A percentile compares a stretch with the other conserved stretches of the same genome.
Evolutionary conservation across 1,140 invertebrate species (phyloP).

Genomic region (Cydia fagiglandana): DNA sequence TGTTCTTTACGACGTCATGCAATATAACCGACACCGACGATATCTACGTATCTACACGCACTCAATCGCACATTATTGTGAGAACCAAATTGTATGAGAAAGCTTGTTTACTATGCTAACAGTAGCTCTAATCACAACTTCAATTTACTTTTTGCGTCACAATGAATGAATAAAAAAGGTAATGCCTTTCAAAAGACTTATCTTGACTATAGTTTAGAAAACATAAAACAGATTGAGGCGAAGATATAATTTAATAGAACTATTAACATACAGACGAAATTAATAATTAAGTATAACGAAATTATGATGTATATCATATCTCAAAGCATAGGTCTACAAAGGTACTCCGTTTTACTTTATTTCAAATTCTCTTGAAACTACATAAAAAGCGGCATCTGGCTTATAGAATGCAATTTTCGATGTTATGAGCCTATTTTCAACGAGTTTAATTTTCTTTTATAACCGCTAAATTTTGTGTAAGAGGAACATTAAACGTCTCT

Average conservation of each 20-base stretch:
- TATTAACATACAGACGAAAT: constrained; percentile 33
- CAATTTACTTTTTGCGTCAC: constrained; percentile 70
- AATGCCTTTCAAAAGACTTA: constrained; percentile 59
- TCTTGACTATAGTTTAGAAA: constrained; percentile 24
- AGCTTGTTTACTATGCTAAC: constrained; percentile 57
- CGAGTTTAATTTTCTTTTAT: constrained; percentile 2
- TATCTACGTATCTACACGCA: constrained; percentile 46
- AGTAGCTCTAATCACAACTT: constrained; percentile 56
- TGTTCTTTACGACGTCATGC: constrained; percentile 23
- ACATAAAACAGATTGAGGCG: constrained; percentile 17
- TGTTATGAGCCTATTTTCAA: constrained; percentile 15
- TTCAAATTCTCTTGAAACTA: too few species aligned
- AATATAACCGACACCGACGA: constrained; percentile 31
- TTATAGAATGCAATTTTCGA: constrained; percentile 20
- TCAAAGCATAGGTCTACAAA: neutral
- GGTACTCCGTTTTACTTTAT: too few species aligned
- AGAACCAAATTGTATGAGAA: constrained; percentile 59
- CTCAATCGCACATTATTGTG: constrained; percentile 52
- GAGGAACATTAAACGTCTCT: constrained; percentile 8
- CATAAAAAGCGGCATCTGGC: constrained; percentile 1
- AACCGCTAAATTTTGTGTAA: neutral
- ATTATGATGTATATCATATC: constrained; percentile 23
- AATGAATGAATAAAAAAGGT: constrained; percentile 48
- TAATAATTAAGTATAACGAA: neutral
- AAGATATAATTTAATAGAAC: constrained; percentile 10